Base-by-base conservation (phyloP, 2,113 vertebrate genomes). In the Onychostruthus taczanowskii region DNA sequence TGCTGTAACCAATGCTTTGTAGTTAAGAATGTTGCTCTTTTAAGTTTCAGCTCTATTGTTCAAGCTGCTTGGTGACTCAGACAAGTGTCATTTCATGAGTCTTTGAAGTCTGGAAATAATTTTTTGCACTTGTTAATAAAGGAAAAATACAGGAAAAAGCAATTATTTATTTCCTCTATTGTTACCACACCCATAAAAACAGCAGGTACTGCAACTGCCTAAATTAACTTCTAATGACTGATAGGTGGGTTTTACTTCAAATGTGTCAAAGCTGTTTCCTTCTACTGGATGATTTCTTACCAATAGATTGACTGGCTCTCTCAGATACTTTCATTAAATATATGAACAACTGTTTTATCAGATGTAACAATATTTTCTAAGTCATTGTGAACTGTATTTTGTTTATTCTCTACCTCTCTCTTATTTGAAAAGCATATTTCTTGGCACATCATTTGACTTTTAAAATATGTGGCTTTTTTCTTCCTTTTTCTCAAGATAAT, bases 1-100 rank as follows among this genome's bases (percentile, higher is more conserved):
- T 64, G 46, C 35, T 73, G 20, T 59, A 79, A 74, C 37, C 20
- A n/a, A 21, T 43, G 64, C 23, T 86, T 85, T 80, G 39, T 69
- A 66, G 50, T 66, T 83, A 62, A 86, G 62, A 93, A 44, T 30
- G 20, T 33, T 85, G 31, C 28, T 67, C 30, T 83, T 89, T 70
- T 35, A 90, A 77, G 50, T 70, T 84, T 62, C 68, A 94, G 39
- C 10, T 86, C 24, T 67, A n/a, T 77, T 85, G 86, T 74, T 90
- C 44, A 80, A 30, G 27, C 52, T 89, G 3, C 52, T 77, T 70
- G 13, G 43, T 86, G 61, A 86, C 84, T 94, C 68, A 90, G 35
- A 12, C 16, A 92, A 89, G 61, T 70, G 44, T 28, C 27, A 15
- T 86, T 93, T n/a, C 11, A 11, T n/a, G 30, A 23, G 47, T 53